Evolutionary conservation across 2,113 vertebrate genomes (phyloP).

Genomic region (Pollachius pollachius): DNA sequence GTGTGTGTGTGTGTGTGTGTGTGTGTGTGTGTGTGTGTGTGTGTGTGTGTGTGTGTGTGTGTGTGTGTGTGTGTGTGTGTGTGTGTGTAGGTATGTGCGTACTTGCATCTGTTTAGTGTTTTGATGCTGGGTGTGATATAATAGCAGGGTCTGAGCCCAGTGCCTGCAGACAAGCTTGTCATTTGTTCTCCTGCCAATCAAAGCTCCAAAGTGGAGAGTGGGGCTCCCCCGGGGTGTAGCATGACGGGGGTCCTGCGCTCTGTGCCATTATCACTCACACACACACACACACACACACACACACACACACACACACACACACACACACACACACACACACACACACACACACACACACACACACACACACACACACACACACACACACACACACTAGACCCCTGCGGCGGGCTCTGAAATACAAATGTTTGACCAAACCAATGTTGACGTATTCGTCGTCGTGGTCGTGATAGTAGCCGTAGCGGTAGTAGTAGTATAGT

Average conservation of each 20-base stretch:
- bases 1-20: neutral
- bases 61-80: neutral
- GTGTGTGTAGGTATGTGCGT: neutral
- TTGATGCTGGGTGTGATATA: slow-evolving; percentile 23
- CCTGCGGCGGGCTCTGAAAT: no score
- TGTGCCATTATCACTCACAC: slow-evolving; percentile 17
- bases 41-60: slow-evolving; percentile 1
- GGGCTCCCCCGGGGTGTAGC: slow-evolving; percentile 34
- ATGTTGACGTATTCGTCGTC: no score
- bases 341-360: neutral
- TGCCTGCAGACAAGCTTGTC: slow-evolving; percentile 60
- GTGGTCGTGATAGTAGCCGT: no score
- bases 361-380: no score
- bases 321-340: neutral
- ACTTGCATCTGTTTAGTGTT: neutral
- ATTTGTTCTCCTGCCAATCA: slow-evolving; percentile 72
- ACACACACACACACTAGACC: no score
- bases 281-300: neutral
- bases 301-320: no score
- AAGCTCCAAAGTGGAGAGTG: slow-evolving; percentile 50
- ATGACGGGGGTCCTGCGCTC: slow-evolving; percentile 41
- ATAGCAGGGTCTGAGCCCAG: slow-evolving; percentile 42
- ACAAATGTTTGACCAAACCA: no score
- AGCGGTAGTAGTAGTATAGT: no score
- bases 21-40: neutral